A percentile compares a stretch with the other conserved stretches of the same genome.
phyloP scores from a whole-genome alignment of 2,797 vertebrate genomes.

The Myiothlypis chrysogaster region DNA sequence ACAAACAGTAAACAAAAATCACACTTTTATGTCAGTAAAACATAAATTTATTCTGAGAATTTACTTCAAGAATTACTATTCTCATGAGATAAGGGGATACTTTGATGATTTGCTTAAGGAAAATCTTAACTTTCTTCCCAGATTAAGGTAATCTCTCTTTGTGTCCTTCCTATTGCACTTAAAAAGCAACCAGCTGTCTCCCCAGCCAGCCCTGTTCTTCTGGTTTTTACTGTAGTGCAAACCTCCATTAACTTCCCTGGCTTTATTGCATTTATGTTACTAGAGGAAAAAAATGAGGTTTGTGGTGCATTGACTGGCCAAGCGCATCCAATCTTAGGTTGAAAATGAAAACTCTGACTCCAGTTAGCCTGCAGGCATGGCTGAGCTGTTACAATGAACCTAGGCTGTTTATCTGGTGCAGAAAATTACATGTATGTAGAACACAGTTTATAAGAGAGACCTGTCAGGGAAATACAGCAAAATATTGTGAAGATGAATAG shows the following conservation, averaged over 20 bases:
- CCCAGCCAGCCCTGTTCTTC: neutral
- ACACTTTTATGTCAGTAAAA: neutral
- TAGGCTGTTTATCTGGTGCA: neutral
- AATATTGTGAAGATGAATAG: neutral
- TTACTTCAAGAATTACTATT: neutral
- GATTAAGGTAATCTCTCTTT: neutral
- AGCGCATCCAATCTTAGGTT: conserved; percentile 17
- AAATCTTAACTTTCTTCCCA: neutral
- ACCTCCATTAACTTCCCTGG: neutral
- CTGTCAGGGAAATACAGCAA: neutral
- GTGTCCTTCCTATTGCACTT: neutral
- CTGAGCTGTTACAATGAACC: neutral
- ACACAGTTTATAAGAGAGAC: neutral
- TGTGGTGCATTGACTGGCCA: neutral
- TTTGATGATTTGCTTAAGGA: neutral
- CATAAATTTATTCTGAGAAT: neutral
- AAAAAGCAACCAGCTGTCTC: neutral
- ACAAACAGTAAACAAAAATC: neutral
- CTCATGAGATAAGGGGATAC: neutral
- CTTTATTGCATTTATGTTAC: neutral
- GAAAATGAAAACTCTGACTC: conserved; percentile 25
- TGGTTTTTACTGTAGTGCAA: neutral
- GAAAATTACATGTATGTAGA: neutral
- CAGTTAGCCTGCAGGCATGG: conserved; percentile 10
- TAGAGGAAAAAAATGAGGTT: neutral